phyloP scores from a whole-genome alignment of 2,797 vertebrate genomes.

The Alectoris magna region DNA sequence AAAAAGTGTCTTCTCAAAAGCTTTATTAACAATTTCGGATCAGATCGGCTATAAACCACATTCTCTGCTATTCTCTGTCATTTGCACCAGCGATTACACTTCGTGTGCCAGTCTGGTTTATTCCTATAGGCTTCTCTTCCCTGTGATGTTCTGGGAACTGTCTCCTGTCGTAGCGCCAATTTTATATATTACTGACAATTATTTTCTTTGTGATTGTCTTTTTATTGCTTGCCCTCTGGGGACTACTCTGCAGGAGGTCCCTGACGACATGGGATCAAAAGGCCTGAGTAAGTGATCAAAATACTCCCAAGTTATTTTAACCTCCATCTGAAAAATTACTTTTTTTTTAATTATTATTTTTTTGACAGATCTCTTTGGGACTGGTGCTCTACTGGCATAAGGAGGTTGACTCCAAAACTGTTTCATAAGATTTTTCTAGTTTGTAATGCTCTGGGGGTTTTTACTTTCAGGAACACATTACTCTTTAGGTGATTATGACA shows the following conservation, averaged over 20 bases:
- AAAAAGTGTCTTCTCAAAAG: not conserved
- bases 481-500: not conserved
- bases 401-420: conserved; percentile 69
- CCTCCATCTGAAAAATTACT: conserved; percentile 75
- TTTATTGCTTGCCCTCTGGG: conserved; percentile 89
- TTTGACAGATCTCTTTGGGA: conserved; percentile 62
- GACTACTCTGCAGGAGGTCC: conserved; percentile 94
- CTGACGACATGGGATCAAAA: conserved; percentile 94
- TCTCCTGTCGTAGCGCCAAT: conserved; percentile 81
- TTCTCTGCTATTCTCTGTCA: conserved; percentile 9
- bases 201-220: conserved; percentile 94
- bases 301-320: conserved; percentile 77
- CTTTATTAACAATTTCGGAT: not conserved
- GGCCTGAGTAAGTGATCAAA: conserved; percentile 95
- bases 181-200: conserved; percentile 88
- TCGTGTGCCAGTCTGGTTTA: not conserved
- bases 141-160: conserved; percentile 84
- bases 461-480: conserved; percentile 24
- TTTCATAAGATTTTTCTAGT: conserved; percentile 44
- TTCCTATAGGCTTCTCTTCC: not conserved
- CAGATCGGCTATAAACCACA: not conserved
- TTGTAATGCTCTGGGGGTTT: conserved; percentile 37
- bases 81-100: conserved; percentile 4
- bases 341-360: conserved; percentile 50
- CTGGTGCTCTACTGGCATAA: conserved; percentile 67